Evolutionary conservation across 2,888 invertebrate genomes (phyloP).

Genomic region (Paralinhomoeus sp.): DNA sequence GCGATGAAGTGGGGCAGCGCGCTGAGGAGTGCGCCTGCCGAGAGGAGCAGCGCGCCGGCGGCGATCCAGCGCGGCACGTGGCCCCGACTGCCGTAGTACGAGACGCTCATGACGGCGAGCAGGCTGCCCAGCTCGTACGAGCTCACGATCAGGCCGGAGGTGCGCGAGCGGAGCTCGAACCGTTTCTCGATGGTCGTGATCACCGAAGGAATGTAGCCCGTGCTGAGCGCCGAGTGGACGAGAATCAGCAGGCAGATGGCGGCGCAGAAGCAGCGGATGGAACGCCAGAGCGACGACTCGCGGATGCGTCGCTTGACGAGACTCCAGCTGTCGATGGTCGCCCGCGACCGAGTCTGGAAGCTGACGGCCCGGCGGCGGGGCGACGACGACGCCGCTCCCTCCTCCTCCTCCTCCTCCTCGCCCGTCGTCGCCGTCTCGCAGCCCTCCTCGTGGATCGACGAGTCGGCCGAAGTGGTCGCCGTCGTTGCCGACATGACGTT

Average conservation of each 20-base stretch:
- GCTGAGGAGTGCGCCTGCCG: constrained; percentile 56
- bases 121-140: constrained; percentile 47
- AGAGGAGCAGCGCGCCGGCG: constrained; percentile 71
- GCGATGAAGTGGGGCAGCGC: too few relatives aligned
- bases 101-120: constrained; percentile 79
- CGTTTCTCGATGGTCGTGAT: constrained; percentile 83
- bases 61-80: constrained; percentile 88
- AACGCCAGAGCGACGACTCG: neutral
- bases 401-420: too few relatives aligned
- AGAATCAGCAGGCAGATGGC: constrained; percentile 24
- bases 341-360: too few relatives aligned
- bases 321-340: too few relatives aligned
- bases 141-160: constrained; percentile 10
- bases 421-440: too few relatives aligned
- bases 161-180: constrained; percentile 1
- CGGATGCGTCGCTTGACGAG: too few relatives aligned
- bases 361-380: too few relatives aligned
- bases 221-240: constrained; percentile 24
- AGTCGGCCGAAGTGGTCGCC: too few relatives aligned
- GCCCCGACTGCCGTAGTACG: constrained; percentile 69
- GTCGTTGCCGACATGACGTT: too few relatives aligned
- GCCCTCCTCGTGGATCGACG: too few relatives aligned
- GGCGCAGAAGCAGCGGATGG: constrained; percentile 17
- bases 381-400: too few relatives aligned
- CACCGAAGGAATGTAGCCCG: constrained; percentile 36